A percentile compares a stretch with the other conserved stretches of the same genome.
Evolutionary conservation across 2,113 vertebrate species (phyloP).

Genomic region (Bettongia penicillata): DNA sequence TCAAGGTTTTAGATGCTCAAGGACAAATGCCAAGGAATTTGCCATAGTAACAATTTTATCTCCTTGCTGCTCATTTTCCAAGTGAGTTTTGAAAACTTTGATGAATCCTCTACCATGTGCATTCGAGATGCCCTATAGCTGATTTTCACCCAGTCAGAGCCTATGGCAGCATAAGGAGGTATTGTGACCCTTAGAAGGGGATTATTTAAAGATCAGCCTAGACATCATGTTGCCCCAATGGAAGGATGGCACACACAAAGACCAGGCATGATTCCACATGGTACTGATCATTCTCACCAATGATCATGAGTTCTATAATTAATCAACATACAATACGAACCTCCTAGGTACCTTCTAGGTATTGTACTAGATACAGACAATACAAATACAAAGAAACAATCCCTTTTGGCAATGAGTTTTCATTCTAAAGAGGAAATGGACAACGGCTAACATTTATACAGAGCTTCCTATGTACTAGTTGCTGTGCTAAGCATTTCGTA

Average conservation of each 20-base stretch:
- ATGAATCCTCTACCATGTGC: not conserved
- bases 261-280: not conserved
- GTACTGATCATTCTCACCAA: not conserved
- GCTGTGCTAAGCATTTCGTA: too few species aligned
- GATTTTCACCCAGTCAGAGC: not conserved
- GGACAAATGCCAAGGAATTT: too few species aligned
- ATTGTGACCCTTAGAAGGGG: not conserved
- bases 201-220: not conserved
- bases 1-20: too few species aligned
- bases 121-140: not conserved
- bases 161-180: not conserved
- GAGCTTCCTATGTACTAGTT: too few species aligned
- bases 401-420: not conserved
- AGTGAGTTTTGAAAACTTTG: not conserved
- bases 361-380: not conserved
- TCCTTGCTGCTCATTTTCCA: not conserved
- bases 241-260: not conserved
- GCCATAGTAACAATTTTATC: not conserved
- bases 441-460: not conserved
- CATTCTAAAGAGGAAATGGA: not conserved
- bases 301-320: not conserved
- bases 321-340: not conserved
- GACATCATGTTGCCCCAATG: not conserved
- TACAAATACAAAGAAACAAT: not conserved
- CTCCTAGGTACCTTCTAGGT: not conserved